A percentile compares a stretch with the other conserved stretches of the same genome.
Conservation (phyloP, 2,888 invertebrate species). For the Tanypteryx hageni region DNA sequence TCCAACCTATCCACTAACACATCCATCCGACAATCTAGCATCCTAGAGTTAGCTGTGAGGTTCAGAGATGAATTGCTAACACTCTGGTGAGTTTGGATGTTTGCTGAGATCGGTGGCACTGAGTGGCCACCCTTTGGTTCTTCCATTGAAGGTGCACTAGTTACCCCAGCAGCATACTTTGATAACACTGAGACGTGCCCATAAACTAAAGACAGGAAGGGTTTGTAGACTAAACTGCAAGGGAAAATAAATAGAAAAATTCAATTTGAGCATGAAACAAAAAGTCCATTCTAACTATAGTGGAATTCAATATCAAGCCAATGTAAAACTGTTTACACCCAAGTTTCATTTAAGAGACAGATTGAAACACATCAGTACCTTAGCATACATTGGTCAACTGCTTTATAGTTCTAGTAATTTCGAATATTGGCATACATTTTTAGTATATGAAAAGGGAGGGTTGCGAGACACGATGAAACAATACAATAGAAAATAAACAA, state of each 20-base stretch:
- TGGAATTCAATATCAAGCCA: not conserved
- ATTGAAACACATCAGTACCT: not conserved
- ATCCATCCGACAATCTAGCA: not conserved
- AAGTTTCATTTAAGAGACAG: not conserved
- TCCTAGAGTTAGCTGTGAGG: not conserved
- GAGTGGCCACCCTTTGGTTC: not conserved
- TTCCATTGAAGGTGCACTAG: not conserved
- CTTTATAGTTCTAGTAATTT: not conserved
- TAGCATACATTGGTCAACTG: not conserved
- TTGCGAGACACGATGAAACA: too few relatives aligned
- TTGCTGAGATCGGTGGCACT: not conserved
- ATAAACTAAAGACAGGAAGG: conserved; percentile 22
- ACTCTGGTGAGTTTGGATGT: not conserved
- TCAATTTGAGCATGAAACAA: not conserved
- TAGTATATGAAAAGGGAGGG: too few relatives aligned
- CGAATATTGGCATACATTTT: not conserved
- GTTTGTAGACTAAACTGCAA: conserved; percentile 51
- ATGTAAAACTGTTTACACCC: not conserved
- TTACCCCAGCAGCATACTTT: conserved; percentile 2
- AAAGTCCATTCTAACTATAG: not conserved
- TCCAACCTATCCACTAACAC: not conserved
- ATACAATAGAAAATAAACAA: too few relatives aligned
- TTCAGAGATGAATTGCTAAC: not conserved
- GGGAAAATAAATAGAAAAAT: not conserved
- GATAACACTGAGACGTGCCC: conserved; percentile 26